These are phyloP conservation scores for Octodon degus DNA, from an alignment of 2,113 vertebrate species.

Conservation along the genomic window DNA sequence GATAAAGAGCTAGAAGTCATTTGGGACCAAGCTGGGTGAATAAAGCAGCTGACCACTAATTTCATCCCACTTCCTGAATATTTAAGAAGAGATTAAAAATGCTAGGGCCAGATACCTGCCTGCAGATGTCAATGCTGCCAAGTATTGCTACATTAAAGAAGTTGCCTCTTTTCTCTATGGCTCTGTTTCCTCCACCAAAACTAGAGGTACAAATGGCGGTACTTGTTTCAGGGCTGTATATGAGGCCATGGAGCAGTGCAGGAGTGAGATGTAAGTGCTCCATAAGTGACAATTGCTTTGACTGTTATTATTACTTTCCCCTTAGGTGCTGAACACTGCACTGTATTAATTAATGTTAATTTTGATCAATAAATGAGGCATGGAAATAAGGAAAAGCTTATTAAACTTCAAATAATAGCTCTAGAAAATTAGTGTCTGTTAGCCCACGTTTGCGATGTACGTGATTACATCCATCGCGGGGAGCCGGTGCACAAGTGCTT, in stretches of 20 bases:
- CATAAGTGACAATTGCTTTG: background rate
- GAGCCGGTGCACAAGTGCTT: background rate
- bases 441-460: background rate
- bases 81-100: background rate
- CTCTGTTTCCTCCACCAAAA: background rate
- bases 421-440: background rate
- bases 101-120: too few relatives aligned
- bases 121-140: background rate
- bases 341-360: background rate
- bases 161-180: background rate
- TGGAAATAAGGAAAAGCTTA: background rate
- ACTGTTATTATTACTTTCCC: background rate
- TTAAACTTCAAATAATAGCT: background rate
- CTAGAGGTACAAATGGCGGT: background rate
- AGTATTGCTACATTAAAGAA: background rate
- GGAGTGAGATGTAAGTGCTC: background rate
- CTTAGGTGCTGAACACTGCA: background rate
- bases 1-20: background rate
- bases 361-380: background rate
- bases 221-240: background rate
- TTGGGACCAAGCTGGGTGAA: background rate
- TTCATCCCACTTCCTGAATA: background rate
- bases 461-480: background rate
- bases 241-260: background rate
- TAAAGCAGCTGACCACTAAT: background rate